Percentiles rank a stretch among this genome's conserved stretches.
Evolutionary conservation across 2,113 vertebrate genomes (phyloP).

Genomic region (Dinomys branickii): DNA sequence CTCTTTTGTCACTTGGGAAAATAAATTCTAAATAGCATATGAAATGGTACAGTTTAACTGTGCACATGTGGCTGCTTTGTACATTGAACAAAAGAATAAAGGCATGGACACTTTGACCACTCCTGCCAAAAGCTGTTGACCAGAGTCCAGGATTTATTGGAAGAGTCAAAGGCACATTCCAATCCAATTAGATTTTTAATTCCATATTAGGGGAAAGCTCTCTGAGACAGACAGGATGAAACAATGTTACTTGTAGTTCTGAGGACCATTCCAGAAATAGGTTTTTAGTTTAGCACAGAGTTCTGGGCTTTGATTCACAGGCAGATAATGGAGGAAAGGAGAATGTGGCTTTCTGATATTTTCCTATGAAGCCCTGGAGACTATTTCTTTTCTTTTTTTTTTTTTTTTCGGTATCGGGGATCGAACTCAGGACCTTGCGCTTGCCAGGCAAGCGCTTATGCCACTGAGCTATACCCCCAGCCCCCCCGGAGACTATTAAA

Average conservation of each 20-base stretch:
- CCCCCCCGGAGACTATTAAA: background rate
- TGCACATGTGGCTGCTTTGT: background rate
- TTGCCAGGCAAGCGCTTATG: too few relatives aligned
- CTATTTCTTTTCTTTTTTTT: too few relatives aligned
- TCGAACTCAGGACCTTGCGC: too few relatives aligned
- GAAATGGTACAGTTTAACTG: slow-evolving; percentile 14
- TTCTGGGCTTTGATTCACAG: background rate
- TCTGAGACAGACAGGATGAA: background rate
- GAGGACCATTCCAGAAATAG: background rate
- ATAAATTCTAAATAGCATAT: slow-evolving; percentile 35
- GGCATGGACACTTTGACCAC: background rate
- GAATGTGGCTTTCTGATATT: background rate
- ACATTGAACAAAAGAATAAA: slow-evolving; percentile 9
- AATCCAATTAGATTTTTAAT: slow-evolving; percentile 51
- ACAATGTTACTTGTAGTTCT: background rate
- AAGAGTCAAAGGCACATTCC: background rate
- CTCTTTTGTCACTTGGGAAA: slow-evolving; percentile 34
- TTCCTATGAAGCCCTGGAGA: accelerated
- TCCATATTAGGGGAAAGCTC: background rate
- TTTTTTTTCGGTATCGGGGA: too few relatives aligned
- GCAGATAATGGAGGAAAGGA: background rate
- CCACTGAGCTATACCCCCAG: too few relatives aligned
- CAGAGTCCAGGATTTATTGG: slow-evolving; percentile 41
- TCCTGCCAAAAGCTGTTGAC: slow-evolving; percentile 28
- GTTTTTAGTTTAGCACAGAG: background rate